Base-by-base conservation (phyloP, 1,140 invertebrate genomes). In the Aphidius gifuensis region DNA sequence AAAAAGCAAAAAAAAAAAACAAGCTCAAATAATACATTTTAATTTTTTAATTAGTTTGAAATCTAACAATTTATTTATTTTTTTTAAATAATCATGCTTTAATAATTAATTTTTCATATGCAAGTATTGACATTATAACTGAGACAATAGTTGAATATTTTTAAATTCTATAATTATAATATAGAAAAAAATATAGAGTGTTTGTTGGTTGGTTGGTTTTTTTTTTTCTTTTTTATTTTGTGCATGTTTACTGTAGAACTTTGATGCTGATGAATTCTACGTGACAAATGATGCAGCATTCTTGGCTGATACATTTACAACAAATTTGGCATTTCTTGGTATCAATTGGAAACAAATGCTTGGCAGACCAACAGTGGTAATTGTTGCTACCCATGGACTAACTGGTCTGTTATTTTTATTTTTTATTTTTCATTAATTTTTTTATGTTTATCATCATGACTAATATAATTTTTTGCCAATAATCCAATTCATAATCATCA, bases 191-290 rank as follows among this genome's bases (percentile, higher is more conserved):
- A 16, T 16, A 16, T 16, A 16, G 16, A 16, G 16, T 16, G 23
- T 32, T 32, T 32, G 23, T 32, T 32, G 2, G 23, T 32, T 32
- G 2, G 23, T 32, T 32, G 2, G 23, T 32, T 32, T 32, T 32
- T 32, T 32, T 32, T 32, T 32, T 78, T 69, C 77, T 74, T 80
- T 78, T 75, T 75, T 77, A 80, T 76, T 58, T 46, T 61, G 38
- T 60, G 59, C 59, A 60, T 79, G 64, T 72, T 87, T 32, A 32
- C 23, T 32, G 4, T 32, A 96, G 93, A 94, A 93, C 82, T 90
- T 96, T 86, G 93, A 96, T 84, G 88, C 90, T 80, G 91, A 93
- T 79, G 90, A 94, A 79, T 93, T 93, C 86, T 96, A 96, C 86
- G 91, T 91, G 76, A 92, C 92, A 74, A 92, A 92, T 76, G 93